These are phyloP conservation scores for Manis pentadactyla DNA, from an alignment of 2,797 vertebrate genomes.

Conservation along the genomic window DNA sequence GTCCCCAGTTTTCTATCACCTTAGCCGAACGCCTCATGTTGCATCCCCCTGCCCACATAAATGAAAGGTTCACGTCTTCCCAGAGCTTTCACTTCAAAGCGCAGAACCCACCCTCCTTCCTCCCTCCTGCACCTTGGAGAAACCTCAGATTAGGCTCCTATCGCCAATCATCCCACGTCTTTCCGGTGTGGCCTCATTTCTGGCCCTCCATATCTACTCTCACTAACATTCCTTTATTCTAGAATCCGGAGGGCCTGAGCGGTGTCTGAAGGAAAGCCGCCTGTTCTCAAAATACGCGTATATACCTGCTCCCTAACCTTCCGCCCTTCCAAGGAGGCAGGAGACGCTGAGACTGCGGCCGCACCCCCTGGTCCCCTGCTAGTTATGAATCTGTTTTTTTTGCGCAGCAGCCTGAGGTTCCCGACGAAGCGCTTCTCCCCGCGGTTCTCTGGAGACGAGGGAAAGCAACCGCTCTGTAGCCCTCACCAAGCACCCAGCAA, in stretches of 20 bases:
- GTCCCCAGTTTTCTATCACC: no score
- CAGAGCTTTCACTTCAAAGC: background rate
- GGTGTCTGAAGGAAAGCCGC: background rate
- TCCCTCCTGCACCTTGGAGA: background rate
- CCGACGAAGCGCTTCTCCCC: background rate
- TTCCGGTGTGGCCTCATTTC: background rate
- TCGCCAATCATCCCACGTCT: rapidly evolving
- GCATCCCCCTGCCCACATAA: rapidly evolving
- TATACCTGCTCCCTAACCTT: background rate
- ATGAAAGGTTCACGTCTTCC: background rate
- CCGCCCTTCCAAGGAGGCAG: background rate
- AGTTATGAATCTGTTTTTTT: background rate
- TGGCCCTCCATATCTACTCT: rapidly evolving
- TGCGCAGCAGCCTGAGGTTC: background rate
- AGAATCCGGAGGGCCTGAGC: background rate
- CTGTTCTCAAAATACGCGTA: no score
- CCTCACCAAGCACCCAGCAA: background rate
- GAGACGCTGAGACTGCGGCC: rapidly evolving
- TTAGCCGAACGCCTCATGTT: background rate
- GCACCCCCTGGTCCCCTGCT: background rate
- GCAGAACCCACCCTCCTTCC: background rate
- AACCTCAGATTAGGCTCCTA: background rate
- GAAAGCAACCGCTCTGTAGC: rapidly evolving
- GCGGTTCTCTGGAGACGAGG: rapidly evolving
- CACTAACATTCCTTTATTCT: background rate